Evolutionary conservation across 2,113 vertebrate genomes (phyloP), one percentile per base, ranked within the genome.

Genomic region (Rhynchomys soricoides): DNA sequence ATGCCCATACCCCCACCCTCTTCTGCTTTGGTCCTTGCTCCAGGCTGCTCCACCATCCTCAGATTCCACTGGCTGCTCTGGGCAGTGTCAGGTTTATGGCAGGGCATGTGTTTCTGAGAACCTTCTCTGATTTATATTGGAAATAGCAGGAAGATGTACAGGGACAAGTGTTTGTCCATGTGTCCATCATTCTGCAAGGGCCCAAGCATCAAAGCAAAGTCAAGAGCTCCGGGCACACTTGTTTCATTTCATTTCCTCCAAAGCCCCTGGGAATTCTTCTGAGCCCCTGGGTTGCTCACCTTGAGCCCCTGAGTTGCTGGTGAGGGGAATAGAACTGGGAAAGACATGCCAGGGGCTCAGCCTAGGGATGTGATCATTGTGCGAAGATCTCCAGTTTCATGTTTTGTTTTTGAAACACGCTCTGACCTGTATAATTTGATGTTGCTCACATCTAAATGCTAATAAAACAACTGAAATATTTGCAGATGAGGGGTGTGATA

Each of bases 351-450:
- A 37, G 45, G 74, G 70, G 79, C 68, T 91, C 15, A 37, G 43
- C 74, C 77, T 50, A 37, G 73, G 92, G 75, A 86, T 70, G 45
- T 85, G 57, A 86, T 83, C 75, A 66, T 22, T 43, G 87, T 91
- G 95, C 87, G 83, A 97, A 95, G 87, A 93, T 87, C 78, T 95
- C 89, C 24, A 40, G 57, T 92, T 98, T 93, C 85, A 24, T 64
- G n/a, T 77, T 95, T 16, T 89, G 29, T 89, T 97, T 96, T 66
- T 70, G 37, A 96, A 97, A 95, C 95, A 92, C 0, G 88, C 64
- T 95, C 93, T 95, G 90, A 94, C 96, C 94, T 97, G 95, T 71
- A 59, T 94, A 94, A 95, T 92, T 90, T 57, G 77, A 95, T 85
- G 71, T 48, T 82, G 64, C 77, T 93, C 90, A 62, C 94, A 62